Evolutionary conservation across 2,797 vertebrate genomes (phyloP).

Genomic region (Falco cherrug): DNA sequence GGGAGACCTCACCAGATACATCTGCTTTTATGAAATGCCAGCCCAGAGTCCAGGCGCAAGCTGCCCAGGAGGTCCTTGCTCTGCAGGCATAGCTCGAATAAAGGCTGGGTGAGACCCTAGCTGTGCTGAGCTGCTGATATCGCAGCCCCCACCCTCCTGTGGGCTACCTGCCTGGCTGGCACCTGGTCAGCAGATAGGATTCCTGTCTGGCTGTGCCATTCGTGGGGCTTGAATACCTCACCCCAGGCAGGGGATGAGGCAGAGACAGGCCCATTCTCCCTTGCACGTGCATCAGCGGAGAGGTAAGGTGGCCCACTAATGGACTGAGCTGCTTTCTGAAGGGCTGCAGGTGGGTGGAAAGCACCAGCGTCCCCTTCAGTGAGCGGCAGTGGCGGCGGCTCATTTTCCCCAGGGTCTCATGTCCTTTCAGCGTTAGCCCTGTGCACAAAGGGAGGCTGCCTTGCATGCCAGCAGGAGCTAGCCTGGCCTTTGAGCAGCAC

Average conservation of each 20-base stretch:
- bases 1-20: not conserved
- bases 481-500: conserved; percentile 7
- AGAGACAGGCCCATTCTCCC: not conserved
- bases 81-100: not conserved
- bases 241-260: not conserved
- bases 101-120: not conserved
- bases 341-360: not conserved
- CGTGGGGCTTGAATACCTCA: not conserved
- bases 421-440: not conserved
- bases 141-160: accelerated
- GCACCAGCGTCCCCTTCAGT: not conserved
- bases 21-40: not conserved
- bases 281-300: not conserved
- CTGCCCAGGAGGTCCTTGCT: not conserved
- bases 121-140: not conserved
- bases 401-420: not conserved
- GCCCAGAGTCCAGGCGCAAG: not conserved
- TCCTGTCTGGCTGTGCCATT: not conserved
- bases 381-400: not conserved
- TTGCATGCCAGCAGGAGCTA: not conserved
- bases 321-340: not conserved
- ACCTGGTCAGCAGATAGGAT: not conserved
- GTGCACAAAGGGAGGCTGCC: conserved; percentile 1
- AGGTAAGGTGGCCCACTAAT: not conserved
- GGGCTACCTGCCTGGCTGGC: not conserved